These are phyloP conservation scores for Physeter macrocephalus DNA, from an alignment of 2,113 vertebrate species.

Conservation along the genomic window DNA sequence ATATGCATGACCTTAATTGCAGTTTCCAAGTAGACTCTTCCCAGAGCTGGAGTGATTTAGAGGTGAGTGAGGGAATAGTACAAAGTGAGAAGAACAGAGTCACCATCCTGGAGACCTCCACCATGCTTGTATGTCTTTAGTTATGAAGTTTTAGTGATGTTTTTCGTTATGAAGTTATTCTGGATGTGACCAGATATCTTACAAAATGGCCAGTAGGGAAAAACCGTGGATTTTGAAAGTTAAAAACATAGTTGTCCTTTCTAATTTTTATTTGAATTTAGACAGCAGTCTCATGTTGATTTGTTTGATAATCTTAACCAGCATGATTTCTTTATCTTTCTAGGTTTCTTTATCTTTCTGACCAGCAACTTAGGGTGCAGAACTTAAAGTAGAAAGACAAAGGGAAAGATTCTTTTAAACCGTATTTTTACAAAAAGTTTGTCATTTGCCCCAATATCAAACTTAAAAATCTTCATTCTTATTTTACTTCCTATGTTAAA, in stretches of 20 bases:
- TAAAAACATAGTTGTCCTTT: conserved; percentile 55
- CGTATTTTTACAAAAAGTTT: conserved; percentile 57
- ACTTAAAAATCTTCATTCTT: conserved; percentile 58
- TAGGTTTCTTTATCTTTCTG: conserved; percentile 62
- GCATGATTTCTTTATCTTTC: conserved; percentile 53
- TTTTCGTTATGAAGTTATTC: conserved; percentile 41
- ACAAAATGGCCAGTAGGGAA: conserved; percentile 62
- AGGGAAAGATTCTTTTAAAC: conserved; percentile 67
- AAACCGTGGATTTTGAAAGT: conserved; percentile 59
- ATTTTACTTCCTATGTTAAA: conserved; percentile 68
- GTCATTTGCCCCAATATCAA: conserved; percentile 54
- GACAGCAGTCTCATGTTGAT: background rate
- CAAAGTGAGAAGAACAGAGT: background rate
- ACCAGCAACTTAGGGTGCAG: conserved; percentile 50
- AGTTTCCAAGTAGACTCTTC: conserved; percentile 32
- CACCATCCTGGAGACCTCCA: background rate
- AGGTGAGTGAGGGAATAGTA: conserved; percentile 6
- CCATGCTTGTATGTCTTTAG: conserved; percentile 44
- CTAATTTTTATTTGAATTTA: conserved; percentile 20
- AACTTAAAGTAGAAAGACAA: conserved; percentile 55
- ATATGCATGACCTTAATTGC: conserved; percentile 25
- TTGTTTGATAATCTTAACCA: conserved; percentile 53
- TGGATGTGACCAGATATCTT: conserved; percentile 47
- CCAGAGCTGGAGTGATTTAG: conserved; percentile 45
- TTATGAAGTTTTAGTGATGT: background rate